Conservation (phyloP, 2,113 vertebrate genomes). For the Tautogolabrus adspersus region DNA sequence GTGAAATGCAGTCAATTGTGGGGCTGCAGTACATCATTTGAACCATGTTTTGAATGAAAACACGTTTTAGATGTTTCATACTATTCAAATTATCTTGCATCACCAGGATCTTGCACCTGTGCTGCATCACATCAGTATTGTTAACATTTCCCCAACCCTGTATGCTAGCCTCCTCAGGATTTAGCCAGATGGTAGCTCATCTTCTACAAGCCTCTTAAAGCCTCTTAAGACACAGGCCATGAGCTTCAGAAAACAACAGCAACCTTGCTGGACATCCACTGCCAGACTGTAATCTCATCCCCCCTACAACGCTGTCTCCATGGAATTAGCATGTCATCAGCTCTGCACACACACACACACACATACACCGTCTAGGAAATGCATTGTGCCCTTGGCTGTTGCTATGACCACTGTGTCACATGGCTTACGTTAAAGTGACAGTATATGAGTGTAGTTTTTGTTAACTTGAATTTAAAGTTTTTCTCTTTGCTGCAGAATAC, state of each 20-base stretch:
- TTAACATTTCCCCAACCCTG: conserved; percentile 34
- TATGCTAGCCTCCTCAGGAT: conserved; percentile 40
- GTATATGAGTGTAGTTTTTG: not conserved
- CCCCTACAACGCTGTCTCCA: conserved; percentile 24
- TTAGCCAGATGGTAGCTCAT: conserved; percentile 78
- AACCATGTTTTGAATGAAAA: too few species aligned
- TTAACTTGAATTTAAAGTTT: not conserved
- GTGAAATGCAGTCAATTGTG: too few species aligned
- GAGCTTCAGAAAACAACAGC: conserved; percentile 65
- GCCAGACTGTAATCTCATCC: conserved; percentile 65
- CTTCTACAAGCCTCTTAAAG: conserved; percentile 73
- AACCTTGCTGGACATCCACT: conserved; percentile 49
- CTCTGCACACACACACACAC: not conserved
- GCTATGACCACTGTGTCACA: conserved; percentile 38
- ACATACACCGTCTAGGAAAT: conserved; percentile 24
- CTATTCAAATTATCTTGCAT: not conserved
- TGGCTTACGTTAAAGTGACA: conserved; percentile 30
- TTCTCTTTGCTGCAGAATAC: not conserved
- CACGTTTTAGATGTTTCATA: too few species aligned
- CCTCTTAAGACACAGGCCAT: conserved; percentile 69
- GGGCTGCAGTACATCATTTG: too few species aligned
- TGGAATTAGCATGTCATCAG: conserved; percentile 61
- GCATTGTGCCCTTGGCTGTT: conserved; percentile 42
- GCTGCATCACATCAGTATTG: conserved; percentile 14
- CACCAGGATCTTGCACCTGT: not conserved